Evolutionary conservation across 2,888 invertebrate genomes (phyloP).

Genomic region (Marasmarcha lunaedactyla): DNA sequence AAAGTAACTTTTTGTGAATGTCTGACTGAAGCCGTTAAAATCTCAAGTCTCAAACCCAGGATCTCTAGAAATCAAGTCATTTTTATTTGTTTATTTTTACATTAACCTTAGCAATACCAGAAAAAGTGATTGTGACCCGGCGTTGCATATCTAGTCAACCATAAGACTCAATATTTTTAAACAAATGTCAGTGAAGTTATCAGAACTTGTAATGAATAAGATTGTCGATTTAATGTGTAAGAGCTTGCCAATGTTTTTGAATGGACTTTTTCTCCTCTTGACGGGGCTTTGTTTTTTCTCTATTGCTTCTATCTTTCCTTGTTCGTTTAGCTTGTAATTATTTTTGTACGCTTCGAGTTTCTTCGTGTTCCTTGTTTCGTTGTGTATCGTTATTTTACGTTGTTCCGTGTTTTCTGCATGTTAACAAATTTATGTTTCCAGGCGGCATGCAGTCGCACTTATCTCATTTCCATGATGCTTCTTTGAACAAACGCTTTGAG

Average conservation of each 20-base stretch:
- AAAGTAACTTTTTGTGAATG: conserved; percentile 22
- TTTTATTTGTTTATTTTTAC: conserved; percentile 33
- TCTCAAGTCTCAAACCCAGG: background rate
- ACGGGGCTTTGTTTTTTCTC: conserved; percentile 27
- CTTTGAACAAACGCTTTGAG: conserved; percentile 2
- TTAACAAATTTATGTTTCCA: conserved; percentile 52
- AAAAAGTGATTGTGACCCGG: background rate
- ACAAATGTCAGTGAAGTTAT: conserved; percentile 63
- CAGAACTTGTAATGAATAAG: conserved; percentile 60
- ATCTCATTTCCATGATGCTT: conserved; percentile 13
- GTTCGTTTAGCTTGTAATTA: conserved; percentile 37
- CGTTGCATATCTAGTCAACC: conserved; percentile 46
- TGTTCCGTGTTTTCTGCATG: conserved; percentile 32
- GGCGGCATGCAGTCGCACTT: conserved; percentile 27
- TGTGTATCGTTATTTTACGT: conserved; percentile 6
- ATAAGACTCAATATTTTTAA: conserved; percentile 31
- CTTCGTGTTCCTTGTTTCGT: conserved; percentile 34
- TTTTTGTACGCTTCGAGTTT: conserved; percentile 31
- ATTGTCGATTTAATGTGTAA: conserved; percentile 55
- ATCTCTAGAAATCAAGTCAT: background rate
- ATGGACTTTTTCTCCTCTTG: conserved; percentile 34
- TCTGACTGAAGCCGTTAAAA: conserved; percentile 4
- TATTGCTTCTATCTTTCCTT: conserved; percentile 28
- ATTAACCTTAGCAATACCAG: conserved; percentile 16
- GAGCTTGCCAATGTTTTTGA: conserved; percentile 57